phyloP scores from a whole-genome alignment of 2,113 vertebrate species.

The Sceloporus tristichus region DNA sequence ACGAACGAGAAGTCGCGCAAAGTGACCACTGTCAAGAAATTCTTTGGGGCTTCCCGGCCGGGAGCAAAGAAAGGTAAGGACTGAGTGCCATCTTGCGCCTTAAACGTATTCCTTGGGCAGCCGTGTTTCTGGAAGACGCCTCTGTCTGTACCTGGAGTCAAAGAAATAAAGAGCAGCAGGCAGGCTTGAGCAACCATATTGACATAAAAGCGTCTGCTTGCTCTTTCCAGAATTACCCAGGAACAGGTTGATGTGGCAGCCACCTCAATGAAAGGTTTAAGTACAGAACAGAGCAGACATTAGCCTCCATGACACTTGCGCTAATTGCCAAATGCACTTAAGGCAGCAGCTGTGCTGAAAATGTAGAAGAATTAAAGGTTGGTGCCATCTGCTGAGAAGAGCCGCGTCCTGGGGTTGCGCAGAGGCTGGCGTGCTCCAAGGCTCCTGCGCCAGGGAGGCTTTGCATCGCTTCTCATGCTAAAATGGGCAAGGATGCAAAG shows the following conservation, averaged over 20 bases:
- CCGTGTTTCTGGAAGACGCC: not conserved
- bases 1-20: slow-evolving; percentile 96
- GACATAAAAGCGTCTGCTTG: no score
- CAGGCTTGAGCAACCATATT: not conserved
- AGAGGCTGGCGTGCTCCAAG: no score
- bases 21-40: slow-evolving; percentile 98
- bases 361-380: slow-evolving; percentile 2
- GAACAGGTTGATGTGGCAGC: no score
- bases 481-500: not conserved
- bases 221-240: no score
- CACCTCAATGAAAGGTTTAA: not conserved
- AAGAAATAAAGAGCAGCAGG: not conserved
- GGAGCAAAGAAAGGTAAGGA: slow-evolving; percentile 91
- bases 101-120: not conserved
- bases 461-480: not conserved
- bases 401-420: not conserved
- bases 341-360: not conserved
- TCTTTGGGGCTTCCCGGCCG: slow-evolving; percentile 93
- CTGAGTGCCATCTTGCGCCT: slow-evolving; percentile 12
- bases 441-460: not conserved
- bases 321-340: not conserved
- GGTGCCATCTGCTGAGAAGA: not conserved
- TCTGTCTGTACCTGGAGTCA: no score
- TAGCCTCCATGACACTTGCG: not conserved
- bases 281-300: not conserved